Evolutionary conservation across 2,797 vertebrate species (phyloP), one percentile per base, ranked within the genome.

Genomic region (Leptodactylus fallax): DNA sequence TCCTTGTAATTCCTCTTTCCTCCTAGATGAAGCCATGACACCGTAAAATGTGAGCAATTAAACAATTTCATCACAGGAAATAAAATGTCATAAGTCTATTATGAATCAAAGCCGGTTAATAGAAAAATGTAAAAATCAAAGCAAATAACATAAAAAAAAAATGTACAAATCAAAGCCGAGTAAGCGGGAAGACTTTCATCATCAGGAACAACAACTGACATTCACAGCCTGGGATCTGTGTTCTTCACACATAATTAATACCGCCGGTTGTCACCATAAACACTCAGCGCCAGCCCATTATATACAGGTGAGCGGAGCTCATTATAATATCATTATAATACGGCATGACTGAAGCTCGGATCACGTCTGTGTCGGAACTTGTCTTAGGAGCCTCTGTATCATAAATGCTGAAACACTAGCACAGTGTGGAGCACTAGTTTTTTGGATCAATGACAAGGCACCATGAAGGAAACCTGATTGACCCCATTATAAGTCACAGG

Each of bases 161-260:
- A 58, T n/a, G 10, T n/a, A 53, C 51, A 80, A 80, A 60, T 60
- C 55, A 80, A 80, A 60, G 25, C 55, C 7, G 3, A 47, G 21
- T 36, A 36, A 80, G 6, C 19, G 14, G 21, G 16, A 58, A 56
- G 12, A 1, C 67, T 83, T 82, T 36, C 51, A 71, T 67, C 61
- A 17, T 3, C 65, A 55, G 23, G 25, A 3, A 7, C 23, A 21
- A 36, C 47, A 19, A 27, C 47, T 19, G 19, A 72, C 81, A 83
- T 58, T 72, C 19, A 13, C 81, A 55, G 25, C 53, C 63, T 71
- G 14, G 53, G 9, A 51, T 19, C 21, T 16, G 51, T 7, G 11
- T 21, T 83, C 53, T 71, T 58, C 19, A 72, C 51, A 56, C 67
- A 81, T 63, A 36, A 72, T 72, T 71, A 56, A 56, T 45, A 6